phyloP scores from a whole-genome alignment of 2,888 invertebrate genomes.

The Drosophila demipolita region DNA sequence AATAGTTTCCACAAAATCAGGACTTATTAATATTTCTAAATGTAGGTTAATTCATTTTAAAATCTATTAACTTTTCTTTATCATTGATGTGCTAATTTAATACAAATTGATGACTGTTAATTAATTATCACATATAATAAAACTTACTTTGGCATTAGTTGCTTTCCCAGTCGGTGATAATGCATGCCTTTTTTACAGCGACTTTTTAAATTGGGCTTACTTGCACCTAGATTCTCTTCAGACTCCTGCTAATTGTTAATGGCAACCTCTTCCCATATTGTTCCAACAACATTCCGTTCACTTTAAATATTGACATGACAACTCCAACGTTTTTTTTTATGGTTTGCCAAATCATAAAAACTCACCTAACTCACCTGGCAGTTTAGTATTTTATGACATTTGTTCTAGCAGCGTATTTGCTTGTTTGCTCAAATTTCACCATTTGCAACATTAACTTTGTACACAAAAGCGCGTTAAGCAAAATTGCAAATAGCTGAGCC shows the following conservation, averaged over 20 bases:
- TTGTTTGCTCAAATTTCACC: conserved; percentile 63
- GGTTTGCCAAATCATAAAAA: conserved; percentile 46
- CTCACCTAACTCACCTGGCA: conserved; percentile 29
- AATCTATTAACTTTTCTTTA: conserved; percentile 5
- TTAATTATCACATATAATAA: conserved; percentile 2
- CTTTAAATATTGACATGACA: conserved; percentile 34
- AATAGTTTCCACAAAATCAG: background rate
- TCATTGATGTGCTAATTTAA: background rate
- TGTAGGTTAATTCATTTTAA: background rate
- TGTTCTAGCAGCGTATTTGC: conserved; percentile 40
- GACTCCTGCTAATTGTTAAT: background rate
- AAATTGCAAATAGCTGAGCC: conserved; percentile 62
- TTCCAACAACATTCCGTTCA: conserved; percentile 25
- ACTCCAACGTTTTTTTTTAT: conserved; percentile 16
- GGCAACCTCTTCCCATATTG: conserved; percentile 10
- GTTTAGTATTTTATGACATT: conserved; percentile 49
- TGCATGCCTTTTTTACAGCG: conserved; percentile 40
- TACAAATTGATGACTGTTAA: conserved; percentile 3
- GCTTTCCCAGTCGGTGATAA: conserved; percentile 4
- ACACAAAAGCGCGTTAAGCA: conserved; percentile 55
- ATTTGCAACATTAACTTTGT: conserved; percentile 34
- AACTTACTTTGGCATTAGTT: background rate
- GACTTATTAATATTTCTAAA: background rate
- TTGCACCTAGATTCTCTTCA: background rate
- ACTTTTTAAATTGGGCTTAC: conserved; percentile 1